Evolutionary conservation across 64 coral and sea anemone species (phyloP).

Genomic region (Actinia tenebrosa): DNA sequence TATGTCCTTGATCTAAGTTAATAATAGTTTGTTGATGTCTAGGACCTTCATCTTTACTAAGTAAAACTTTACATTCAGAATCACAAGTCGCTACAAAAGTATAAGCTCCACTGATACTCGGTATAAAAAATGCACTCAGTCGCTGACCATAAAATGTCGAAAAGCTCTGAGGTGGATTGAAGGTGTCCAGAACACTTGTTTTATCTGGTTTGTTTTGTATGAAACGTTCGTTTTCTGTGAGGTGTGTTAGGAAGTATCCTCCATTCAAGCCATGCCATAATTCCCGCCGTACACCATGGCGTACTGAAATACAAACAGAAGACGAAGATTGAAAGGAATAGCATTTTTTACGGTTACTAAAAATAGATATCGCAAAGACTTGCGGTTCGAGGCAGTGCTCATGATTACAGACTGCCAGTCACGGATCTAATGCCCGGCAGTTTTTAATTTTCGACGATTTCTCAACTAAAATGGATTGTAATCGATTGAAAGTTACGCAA

Average conservation of each 20-base stretch:
- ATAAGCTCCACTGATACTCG: slow-evolving; percentile 38
- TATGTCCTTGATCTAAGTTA: slow-evolving; percentile 43
- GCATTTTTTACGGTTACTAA: too few species aligned
- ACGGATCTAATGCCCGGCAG: too few species aligned
- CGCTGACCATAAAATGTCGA: slow-evolving; percentile 59
- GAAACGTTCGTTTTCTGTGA: slow-evolving; percentile 53
- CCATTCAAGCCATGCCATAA: slow-evolving; percentile 22
- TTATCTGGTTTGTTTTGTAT: slow-evolving; percentile 22
- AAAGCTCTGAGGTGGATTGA: slow-evolving; percentile 32
- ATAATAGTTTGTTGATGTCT: slow-evolving; percentile 53
- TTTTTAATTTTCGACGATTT: too few species aligned
- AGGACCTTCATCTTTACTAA: slow-evolving; percentile 56
- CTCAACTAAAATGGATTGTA: too few species aligned
- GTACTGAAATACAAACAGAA: not conserved
- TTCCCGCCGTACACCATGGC: slow-evolving; percentile 18
- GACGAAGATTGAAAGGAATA: not conserved
- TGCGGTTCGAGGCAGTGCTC: too few species aligned
- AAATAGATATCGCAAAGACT: too few species aligned
- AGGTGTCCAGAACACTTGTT: slow-evolving; percentile 11
- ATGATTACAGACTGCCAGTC: too few species aligned
- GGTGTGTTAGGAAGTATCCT: slow-evolving; percentile 52
- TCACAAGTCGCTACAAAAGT: slow-evolving; percentile 66
- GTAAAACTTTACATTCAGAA: slow-evolving; percentile 61
- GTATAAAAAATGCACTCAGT: slow-evolving; percentile 49
- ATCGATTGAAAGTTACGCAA: too few species aligned